Conservation (phyloP, 2,888 invertebrate species). For the Chymomyza procnemis region DNA sequence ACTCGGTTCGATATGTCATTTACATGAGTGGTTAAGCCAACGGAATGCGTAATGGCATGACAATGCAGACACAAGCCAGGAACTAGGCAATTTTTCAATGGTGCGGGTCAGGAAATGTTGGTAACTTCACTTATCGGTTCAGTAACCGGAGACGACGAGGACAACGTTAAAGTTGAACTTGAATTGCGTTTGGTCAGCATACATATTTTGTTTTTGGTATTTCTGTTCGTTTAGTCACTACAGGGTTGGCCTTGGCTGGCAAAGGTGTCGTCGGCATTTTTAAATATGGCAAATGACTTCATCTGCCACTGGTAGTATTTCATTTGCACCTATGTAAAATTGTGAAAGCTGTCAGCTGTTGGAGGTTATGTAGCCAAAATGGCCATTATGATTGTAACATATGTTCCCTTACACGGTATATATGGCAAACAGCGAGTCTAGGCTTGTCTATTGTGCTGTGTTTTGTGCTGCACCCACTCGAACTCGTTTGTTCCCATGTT, state of each 20-base stretch:
- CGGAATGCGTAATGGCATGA: not conserved
- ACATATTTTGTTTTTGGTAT: constrained; percentile 8
- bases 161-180: constrained; percentile 53
- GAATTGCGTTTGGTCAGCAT: constrained; percentile 34
- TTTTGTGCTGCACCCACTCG: not conserved
- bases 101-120: not conserved
- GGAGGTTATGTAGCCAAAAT: too few species aligned
- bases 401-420: not conserved
- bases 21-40: not conserved
- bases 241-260: constrained; percentile 15
- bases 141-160: constrained; percentile 48
- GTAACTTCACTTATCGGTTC: constrained; percentile 19
- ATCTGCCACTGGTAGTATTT: constrained; percentile 30
- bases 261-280: constrained; percentile 12
- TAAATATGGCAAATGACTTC: constrained; percentile 56
- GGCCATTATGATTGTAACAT: too few species aligned
- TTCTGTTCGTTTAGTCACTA: constrained; percentile 53
- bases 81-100: not conserved
- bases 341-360: too few species aligned
- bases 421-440: not conserved
- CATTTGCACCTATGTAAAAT: not conserved
- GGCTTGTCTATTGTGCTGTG: not conserved
- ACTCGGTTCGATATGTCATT: not conserved
- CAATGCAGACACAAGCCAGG: not conserved
- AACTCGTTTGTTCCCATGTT: constrained; percentile 52